A percentile compares a stretch with the other conserved stretches of the same genome.
phyloP scores from a whole-genome alignment of 2,797 vertebrate genomes.

The Diplodus sargus region DNA sequence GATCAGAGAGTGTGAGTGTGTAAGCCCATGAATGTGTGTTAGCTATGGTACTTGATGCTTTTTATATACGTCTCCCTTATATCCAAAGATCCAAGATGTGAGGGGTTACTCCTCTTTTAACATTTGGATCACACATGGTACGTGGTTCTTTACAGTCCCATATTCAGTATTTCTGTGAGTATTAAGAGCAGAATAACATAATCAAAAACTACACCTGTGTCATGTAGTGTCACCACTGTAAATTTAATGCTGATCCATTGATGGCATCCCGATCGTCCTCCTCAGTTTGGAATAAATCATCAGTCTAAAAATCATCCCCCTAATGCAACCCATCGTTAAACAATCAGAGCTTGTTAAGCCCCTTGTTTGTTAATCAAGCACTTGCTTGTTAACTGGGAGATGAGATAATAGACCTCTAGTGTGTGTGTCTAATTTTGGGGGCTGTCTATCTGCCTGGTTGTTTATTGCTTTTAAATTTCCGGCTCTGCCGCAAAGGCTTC shows the following conservation, averaged over 20 bases:
- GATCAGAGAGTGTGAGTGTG: conserved; percentile 25
- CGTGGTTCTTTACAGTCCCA: neutral
- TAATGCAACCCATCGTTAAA: conserved; percentile 80
- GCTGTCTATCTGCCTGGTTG: conserved; percentile 75
- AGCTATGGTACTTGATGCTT: neutral
- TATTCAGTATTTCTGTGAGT: neutral
- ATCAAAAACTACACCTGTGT: conserved; percentile 32
- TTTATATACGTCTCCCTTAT: neutral
- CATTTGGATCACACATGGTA: neutral
- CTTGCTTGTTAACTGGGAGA: conserved; percentile 81
- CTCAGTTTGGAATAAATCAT: conserved; percentile 71
- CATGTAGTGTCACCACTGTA: conserved; percentile 33
- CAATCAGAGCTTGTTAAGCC: conserved; percentile 83
- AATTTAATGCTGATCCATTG: conserved; percentile 31
- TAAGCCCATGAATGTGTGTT: neutral
- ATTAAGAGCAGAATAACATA: neutral
- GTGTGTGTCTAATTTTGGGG: conserved; percentile 80
- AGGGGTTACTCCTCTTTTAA: conserved; percentile 4
- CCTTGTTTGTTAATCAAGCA: conserved; percentile 84
- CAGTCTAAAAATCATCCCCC: conserved; percentile 73
- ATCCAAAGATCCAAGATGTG: neutral
- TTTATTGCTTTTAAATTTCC: conserved; percentile 77
- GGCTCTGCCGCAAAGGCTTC: conserved; percentile 53
- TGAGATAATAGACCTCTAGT: conserved; percentile 82
- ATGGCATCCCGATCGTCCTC: conserved; percentile 40